Conservation (phyloP, 2,797 vertebrate genomes). For the Sciaenops ocellatus region DNA sequence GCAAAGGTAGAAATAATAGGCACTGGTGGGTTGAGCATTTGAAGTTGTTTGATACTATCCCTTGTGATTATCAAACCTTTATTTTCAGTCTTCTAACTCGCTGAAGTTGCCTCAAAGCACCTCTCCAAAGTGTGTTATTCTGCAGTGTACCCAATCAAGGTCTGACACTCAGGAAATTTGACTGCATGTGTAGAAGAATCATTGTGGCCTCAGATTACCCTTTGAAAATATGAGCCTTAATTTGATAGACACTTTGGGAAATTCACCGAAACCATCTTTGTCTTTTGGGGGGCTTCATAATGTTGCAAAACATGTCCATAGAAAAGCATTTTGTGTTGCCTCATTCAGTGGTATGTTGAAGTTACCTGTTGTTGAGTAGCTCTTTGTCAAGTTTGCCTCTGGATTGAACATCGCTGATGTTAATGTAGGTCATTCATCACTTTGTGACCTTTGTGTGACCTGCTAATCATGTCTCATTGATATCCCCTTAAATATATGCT, state of each 20-base stretch:
- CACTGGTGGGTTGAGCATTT: conserved; percentile 45
- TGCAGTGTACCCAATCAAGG: conserved; percentile 9
- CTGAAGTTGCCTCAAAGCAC: conserved; percentile 15
- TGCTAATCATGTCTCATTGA: conserved; percentile 56
- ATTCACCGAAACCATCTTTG: background rate
- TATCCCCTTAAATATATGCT: conserved; percentile 41
- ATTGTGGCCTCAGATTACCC: background rate
- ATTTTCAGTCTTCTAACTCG: conserved; percentile 39
- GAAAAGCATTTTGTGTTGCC: background rate
- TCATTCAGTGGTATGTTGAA: background rate
- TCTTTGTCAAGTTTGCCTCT: background rate
- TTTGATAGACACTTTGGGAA: background rate
- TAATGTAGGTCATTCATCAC: conserved; percentile 44
- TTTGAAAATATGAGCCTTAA: background rate
- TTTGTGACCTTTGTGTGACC: conserved; percentile 29
- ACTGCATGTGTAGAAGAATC: background rate
- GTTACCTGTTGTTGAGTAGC: background rate
- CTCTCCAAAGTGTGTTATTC: conserved; percentile 2
- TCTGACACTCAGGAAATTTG: conserved; percentile 5
- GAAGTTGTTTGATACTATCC: conserved; percentile 58
- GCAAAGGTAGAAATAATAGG: conserved; percentile 56
- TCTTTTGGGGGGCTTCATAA: background rate
- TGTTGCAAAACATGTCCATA: background rate
- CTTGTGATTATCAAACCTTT: conserved; percentile 41
- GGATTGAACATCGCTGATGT: background rate